phyloP scores from a whole-genome alignment of 2,797 vertebrate species.

The Rousettus madagascariensis region DNA sequence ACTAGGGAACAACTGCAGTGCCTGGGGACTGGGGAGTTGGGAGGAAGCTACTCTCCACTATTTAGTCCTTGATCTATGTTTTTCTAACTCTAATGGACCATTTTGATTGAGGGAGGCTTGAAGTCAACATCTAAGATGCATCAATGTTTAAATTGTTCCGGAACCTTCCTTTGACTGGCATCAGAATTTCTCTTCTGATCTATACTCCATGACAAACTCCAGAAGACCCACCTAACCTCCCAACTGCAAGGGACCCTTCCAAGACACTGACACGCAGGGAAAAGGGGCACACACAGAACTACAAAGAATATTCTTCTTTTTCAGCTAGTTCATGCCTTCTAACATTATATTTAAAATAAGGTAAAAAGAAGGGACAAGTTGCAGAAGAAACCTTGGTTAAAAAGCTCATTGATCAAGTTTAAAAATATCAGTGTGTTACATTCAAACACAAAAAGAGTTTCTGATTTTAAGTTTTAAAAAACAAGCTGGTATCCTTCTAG shows the following conservation, averaged over 20 bases:
- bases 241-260: not conserved
- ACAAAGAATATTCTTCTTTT: constrained; percentile 33
- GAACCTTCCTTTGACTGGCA: not conserved
- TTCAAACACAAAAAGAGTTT: constrained; percentile 53
- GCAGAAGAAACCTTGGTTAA: constrained; percentile 62
- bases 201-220: not conserved
- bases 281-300: not conserved
- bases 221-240: not conserved
- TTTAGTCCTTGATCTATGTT: not conserved
- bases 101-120: not conserved
- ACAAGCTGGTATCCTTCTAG: constrained; percentile 43
- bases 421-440: constrained; percentile 75
- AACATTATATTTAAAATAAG: constrained; percentile 60
- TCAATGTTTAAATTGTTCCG: not conserved
- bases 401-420: constrained; percentile 41
- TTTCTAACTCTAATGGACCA: not conserved
- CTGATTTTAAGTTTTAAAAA: constrained; percentile 63
- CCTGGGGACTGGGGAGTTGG: not conserved
- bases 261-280: not conserved
- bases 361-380: not conserved
- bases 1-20: not conserved
- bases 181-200: not conserved
- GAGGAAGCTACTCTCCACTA: not conserved
- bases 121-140: not conserved
- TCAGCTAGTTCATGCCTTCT: constrained; percentile 15